Evolutionary conservation across 2,888 invertebrate genomes (phyloP).

Genomic region (Tupiocoris notatus): DNA sequence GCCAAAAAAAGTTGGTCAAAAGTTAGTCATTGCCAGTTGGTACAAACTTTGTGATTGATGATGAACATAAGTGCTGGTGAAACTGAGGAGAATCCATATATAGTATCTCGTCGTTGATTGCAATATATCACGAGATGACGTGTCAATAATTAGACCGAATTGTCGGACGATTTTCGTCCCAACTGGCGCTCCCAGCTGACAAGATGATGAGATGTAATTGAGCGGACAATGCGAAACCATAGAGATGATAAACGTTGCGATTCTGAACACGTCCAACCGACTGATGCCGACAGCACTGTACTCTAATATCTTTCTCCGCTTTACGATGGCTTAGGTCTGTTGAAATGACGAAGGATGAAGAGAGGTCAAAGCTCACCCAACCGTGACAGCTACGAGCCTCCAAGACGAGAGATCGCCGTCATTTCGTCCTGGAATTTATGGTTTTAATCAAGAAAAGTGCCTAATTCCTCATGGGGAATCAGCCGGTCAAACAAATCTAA

Average conservation of each 20-base stretch:
- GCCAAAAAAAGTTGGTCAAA: too few species aligned
- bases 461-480: constrained; percentile 38
- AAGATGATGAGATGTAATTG: neutral
- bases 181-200: too few species aligned
- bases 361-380: neutral
- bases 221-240: neutral
- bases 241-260: neutral
- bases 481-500: constrained; percentile 30
- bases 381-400: neutral
- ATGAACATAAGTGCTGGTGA: too few species aligned
- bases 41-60: too few species aligned
- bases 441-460: constrained; percentile 34
- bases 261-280: constrained; percentile 15
- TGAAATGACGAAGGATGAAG: neutral
- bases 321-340: neutral
- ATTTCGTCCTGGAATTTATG: constrained; percentile 26
- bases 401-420: constrained; percentile 7
- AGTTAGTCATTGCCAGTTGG: too few species aligned
- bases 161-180: too few species aligned
- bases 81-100: too few species aligned
- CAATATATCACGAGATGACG: too few species aligned
- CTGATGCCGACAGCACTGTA: neutral
- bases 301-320: neutral
- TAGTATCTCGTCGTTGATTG: too few species aligned
- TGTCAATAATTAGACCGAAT: too few species aligned